Base-by-base conservation (phyloP, 2,888 invertebrate species). In the Himalopsyche kuldschensis region DNA sequence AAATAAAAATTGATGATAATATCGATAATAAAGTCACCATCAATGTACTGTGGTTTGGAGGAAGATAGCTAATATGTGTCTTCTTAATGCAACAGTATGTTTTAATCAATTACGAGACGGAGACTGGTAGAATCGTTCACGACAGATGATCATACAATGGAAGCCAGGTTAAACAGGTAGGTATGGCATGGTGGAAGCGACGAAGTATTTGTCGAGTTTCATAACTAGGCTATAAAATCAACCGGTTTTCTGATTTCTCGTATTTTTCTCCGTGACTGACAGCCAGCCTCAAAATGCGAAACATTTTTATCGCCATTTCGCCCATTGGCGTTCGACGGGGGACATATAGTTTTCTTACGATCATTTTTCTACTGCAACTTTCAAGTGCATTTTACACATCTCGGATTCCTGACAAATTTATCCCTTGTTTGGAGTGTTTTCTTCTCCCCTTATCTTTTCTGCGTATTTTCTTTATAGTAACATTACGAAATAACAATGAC, bases 221-320 rank as follows among this genome's bases (percentile, higher is more conserved):
- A 86, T 84, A 86, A 86, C 86, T 86, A 86, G 86, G 84, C 86
- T 84, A 86, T 86, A 86, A 86, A 86, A 84, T 83, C 55, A 82
- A 86, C 86, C 86, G 86, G 86, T 86, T 85, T 77, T 77, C 41
- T 35, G 24, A 63, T 80, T 78, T 83, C 82, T 83, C 83, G 78
- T 83, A 78, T 80, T 75, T 78, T 78, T 83, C 80, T 80, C 78
- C 82, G 41, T 83, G 80, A 82, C 80, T 55, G 84, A 82, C 78
- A 80, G 79, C 79, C 79, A 63, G 48, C 83, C 63, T 85, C 79
- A 80, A 85, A 85, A 83, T 84, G 85, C 84, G 84, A 80, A 84
- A 85, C 85, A 83, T 84, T 85, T 85, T 85, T 84, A 83, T 85
- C 82, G 79, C 79, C 27, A 69, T 69, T 69, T 69, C 20, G 27